Percentiles rank a stretch among this genome's conserved stretches.
Evolutionary conservation across 2,888 invertebrate genomes (phyloP).

Genomic region (Oscheius onirici): DNA sequence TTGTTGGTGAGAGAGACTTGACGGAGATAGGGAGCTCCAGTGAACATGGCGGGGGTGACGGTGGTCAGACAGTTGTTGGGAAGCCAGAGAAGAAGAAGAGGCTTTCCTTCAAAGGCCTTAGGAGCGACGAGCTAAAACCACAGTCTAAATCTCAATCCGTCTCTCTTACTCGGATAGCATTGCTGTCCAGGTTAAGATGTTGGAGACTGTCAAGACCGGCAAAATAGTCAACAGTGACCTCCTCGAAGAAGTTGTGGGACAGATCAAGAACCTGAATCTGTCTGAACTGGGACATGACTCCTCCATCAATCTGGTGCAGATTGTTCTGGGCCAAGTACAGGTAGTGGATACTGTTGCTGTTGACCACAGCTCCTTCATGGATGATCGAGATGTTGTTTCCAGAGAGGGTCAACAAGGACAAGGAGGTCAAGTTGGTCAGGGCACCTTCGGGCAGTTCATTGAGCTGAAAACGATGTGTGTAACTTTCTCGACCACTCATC

Average conservation of each 20-base stretch:
- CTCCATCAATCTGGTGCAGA: slow-evolving; percentile 75
- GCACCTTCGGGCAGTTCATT: slow-evolving; percentile 51
- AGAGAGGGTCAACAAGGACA: slow-evolving; percentile 68
- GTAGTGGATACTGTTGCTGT: slow-evolving; percentile 65
- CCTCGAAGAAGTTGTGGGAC: slow-evolving; percentile 68
- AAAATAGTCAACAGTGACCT: slow-evolving; percentile 63
- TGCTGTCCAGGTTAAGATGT: slow-evolving; percentile 71
- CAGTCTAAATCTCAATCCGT: background rate
- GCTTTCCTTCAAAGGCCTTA: slow-evolving; percentile 70
- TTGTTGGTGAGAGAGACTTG: slow-evolving; percentile 71
- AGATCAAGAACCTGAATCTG: slow-evolving; percentile 67
- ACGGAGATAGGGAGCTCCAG: slow-evolving; percentile 70
- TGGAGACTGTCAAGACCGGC: slow-evolving; percentile 69
- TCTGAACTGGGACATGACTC: slow-evolving; percentile 79
- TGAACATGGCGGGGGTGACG: slow-evolving; percentile 66
- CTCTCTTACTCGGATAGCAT: slow-evolving; percentile 55
- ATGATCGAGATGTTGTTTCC: slow-evolving; percentile 69
- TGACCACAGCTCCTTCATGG: slow-evolving; percentile 64
- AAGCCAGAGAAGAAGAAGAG: slow-evolving; percentile 70
- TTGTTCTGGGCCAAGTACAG: slow-evolving; percentile 71
- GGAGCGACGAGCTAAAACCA: slow-evolving; percentile 56
- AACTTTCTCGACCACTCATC: slow-evolving; percentile 2
- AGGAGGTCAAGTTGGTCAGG: slow-evolving; percentile 61
- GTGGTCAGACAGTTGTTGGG: slow-evolving; percentile 69
- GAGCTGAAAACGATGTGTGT: slow-evolving; percentile 52